Evolutionary conservation across 2,113 vertebrate species (phyloP).

Genomic region (Stictonetta naevosa): DNA sequence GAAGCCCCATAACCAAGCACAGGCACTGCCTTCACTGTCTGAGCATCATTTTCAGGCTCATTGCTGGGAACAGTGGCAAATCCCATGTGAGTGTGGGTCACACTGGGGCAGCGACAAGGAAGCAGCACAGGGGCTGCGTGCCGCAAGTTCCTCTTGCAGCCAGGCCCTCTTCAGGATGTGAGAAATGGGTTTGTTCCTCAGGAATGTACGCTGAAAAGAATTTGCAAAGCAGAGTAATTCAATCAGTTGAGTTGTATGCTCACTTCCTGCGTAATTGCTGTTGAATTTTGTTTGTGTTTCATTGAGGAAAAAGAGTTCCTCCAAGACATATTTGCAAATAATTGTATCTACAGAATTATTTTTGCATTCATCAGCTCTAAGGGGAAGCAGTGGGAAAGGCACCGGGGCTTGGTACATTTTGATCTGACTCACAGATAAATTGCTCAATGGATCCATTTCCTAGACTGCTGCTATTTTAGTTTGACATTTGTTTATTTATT

Average conservation of each 20-base stretch:
- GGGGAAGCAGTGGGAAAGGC: neutral
- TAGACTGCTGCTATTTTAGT: neutral
- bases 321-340: neutral
- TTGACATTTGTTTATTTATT: neutral
- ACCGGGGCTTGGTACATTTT: neutral
- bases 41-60: neutral
- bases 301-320: neutral
- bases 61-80: neutral
- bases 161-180: neutral
- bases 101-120: neutral
- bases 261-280: neutral
- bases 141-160: neutral
- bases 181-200: neutral
- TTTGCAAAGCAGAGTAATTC: neutral
- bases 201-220: neutral
- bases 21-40: neutral
- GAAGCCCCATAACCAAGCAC: rapidly evolving
- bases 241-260: neutral
- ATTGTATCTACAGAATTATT: neutral
- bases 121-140: neutral
- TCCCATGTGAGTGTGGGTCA: slow-evolving; percentile 24
- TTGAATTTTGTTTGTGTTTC: neutral
- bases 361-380: neutral
- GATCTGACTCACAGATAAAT: slow-evolving; percentile 38
- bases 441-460: neutral